phyloP scores from a whole-genome alignment of 2,888 invertebrate species.

The Tromatobia lineatoria region DNA sequence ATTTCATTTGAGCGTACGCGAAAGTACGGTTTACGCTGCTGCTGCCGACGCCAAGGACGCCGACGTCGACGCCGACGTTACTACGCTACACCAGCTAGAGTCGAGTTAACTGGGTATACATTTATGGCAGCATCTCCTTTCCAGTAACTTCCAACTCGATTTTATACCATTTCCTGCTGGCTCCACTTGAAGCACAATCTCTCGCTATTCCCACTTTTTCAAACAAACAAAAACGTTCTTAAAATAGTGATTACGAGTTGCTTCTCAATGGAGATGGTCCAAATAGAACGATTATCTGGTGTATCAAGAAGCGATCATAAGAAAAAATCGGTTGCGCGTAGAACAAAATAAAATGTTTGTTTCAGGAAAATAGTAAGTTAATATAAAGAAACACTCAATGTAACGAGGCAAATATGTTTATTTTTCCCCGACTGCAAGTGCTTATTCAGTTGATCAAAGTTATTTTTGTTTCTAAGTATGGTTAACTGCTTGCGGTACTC shows the following conservation, averaged over 20 bases:
- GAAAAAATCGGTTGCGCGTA: background rate
- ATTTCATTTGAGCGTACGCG: conserved; percentile 48
- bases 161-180: conserved; percentile 6
- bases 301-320: background rate
- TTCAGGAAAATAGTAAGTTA: no score
- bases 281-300: background rate
- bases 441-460: background rate
- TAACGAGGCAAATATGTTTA: no score
- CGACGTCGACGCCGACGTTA: background rate
- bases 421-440: background rate
- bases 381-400: no score
- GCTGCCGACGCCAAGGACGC: conserved; percentile 10
- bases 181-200: background rate
- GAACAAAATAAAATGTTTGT: no score
- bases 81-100: background rate
- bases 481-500: background rate
- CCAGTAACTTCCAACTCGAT: conserved; percentile 17
- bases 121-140: background rate
- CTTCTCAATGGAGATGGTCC: background rate
- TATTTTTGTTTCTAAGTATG: background rate
- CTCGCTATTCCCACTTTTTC: background rate
- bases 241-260: conserved; percentile 19
- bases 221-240: background rate
- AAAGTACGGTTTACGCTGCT: conserved; percentile 15
- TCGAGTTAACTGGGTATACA: conserved; percentile 35